These are phyloP conservation scores for Trichopoda pennipes DNA, from an alignment of 2,888 invertebrate genomes.

Conservation along the genomic window DNA sequence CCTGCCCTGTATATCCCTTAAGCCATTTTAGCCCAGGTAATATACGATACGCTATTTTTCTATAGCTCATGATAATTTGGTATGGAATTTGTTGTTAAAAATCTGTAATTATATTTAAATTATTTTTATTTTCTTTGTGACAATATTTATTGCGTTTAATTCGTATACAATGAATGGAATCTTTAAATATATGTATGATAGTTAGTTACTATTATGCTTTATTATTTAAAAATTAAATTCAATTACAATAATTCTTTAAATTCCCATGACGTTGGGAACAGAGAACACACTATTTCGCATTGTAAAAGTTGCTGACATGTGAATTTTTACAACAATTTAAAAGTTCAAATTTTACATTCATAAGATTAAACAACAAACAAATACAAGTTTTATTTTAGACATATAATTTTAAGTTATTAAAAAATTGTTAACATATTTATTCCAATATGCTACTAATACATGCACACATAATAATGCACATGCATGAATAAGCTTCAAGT, in stretches of 20 bases:
- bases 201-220: not conserved
- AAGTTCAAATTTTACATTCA: too few relatives aligned
- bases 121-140: constrained; percentile 1
- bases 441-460: too few relatives aligned
- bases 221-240: constrained; percentile 12
- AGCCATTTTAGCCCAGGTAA: constrained; percentile 85
- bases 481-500: constrained; percentile 13
- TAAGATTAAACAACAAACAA: too few relatives aligned
- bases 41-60: constrained; percentile 70
- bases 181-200: not conserved
- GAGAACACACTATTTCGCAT: too few relatives aligned
- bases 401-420: too few relatives aligned
- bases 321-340: too few relatives aligned
- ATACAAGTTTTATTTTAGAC: too few relatives aligned
- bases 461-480: too few relatives aligned
- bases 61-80: constrained; percentile 69
- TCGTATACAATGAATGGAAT: not conserved
- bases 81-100: not conserved
- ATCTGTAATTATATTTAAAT: constrained; percentile 24
- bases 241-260: too few relatives aligned
- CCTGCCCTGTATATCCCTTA: constrained; percentile 87
- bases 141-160: not conserved
- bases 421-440: too few relatives aligned
- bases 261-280: too few relatives aligned
- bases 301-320: too few relatives aligned